These are phyloP conservation scores for Molanna angustata DNA, from an alignment of 2,888 invertebrate species.

Conservation along the genomic window DNA sequence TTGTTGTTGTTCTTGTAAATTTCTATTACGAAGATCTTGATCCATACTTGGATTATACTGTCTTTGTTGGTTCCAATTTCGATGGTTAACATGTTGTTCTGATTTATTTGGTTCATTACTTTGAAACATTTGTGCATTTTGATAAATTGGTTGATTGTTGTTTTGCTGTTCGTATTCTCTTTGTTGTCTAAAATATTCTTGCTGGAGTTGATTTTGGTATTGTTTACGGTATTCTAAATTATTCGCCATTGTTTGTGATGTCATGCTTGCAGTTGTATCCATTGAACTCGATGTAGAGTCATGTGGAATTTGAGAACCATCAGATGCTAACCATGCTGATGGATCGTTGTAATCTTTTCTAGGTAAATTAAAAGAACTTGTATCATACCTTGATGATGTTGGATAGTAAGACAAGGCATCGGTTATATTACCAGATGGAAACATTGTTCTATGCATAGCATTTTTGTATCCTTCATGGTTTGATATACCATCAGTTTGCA, in stretches of 20 bases:
- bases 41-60: constrained; percentile 41
- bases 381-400: constrained; percentile 62
- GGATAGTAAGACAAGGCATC: constrained; percentile 83
- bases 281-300: constrained; percentile 60
- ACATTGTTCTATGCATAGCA: constrained; percentile 63
- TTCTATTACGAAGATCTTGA: constrained; percentile 50
- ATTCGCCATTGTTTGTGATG: constrained; percentile 57
- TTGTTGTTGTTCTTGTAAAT: constrained; percentile 44
- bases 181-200: constrained; percentile 54
- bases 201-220: constrained; percentile 54
- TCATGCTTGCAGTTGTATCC: constrained; percentile 42
- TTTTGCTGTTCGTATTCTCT: constrained; percentile 49
- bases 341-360: constrained; percentile 57
- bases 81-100: constrained; percentile 38
- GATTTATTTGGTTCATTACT: constrained; percentile 22
- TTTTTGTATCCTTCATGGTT: constrained; percentile 65
- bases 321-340: constrained; percentile 58
- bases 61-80: constrained; percentile 37
- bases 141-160: constrained; percentile 44
- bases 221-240: constrained; percentile 53
- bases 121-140: constrained; percentile 29
- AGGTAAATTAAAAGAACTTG: constrained; percentile 52
- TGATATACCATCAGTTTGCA: constrained; percentile 53
- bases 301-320: constrained; percentile 53
- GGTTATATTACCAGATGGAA: constrained; percentile 70